Percentiles rank a stretch among this genome's conserved stretches.
phyloP scores from a whole-genome alignment of 1,140 invertebrate species.

The Coenobita brevimanus region DNA sequence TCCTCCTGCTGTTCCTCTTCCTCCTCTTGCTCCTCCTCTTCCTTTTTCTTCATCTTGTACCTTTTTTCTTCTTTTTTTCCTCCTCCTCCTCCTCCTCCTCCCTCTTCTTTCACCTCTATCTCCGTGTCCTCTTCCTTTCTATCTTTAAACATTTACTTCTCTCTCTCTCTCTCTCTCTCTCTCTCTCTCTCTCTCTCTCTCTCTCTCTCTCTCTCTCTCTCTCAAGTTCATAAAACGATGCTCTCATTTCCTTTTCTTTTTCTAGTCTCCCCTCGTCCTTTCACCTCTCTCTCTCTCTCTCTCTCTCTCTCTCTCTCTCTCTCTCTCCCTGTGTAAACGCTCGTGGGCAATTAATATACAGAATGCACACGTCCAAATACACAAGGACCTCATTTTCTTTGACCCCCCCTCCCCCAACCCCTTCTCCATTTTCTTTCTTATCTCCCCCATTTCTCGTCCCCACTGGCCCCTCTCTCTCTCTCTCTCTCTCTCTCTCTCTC shows the following conservation, averaged over 20 bases:
- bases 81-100: not conserved
- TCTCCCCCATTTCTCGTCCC: not conserved
- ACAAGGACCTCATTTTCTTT: no score
- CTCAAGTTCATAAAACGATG: no score
- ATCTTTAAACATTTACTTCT: not conserved
- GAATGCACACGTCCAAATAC: no score
- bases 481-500: not conserved
- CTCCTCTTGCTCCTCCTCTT: not conserved
- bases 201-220: slow-evolving; percentile 20
- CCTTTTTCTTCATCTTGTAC: not conserved
- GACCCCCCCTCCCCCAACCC: no score
- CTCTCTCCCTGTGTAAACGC: no score
- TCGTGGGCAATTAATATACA: no score
- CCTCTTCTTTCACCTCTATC: not conserved
- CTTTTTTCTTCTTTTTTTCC: no score
- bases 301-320: not conserved
- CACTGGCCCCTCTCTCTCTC: not conserved
- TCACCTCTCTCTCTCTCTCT: no score
- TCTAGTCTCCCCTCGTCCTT: no score
- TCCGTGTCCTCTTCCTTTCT: no score
- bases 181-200: slow-evolving; percentile 33
- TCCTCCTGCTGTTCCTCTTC: not conserved
- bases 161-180: slow-evolving; percentile 18
- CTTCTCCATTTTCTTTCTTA: no score
- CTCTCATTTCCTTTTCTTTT: not conserved